These are phyloP conservation scores for Austrolebias charrua DNA, from an alignment of 2,797 vertebrate genomes.

Conservation along the genomic window DNA sequence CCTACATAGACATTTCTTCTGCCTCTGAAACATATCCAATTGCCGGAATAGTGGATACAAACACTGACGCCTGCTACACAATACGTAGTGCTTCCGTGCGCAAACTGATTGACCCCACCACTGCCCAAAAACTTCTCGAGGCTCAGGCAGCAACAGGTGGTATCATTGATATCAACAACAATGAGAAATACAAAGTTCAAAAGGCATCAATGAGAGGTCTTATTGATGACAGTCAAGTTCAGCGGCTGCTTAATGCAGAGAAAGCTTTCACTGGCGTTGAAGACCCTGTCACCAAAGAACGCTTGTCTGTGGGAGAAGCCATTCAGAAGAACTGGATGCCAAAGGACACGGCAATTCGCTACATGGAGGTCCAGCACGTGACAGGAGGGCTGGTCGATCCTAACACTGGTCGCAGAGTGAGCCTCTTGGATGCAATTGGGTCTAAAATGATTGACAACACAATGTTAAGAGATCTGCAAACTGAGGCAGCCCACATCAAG, in stretches of 20 bases:
- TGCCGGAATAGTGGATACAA: constrained; percentile 86
- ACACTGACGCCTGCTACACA: constrained; percentile 83
- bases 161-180: constrained; percentile 87
- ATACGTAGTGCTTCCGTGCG: constrained; percentile 82
- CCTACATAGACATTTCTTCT: constrained; percentile 8
- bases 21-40: constrained; percentile 82
- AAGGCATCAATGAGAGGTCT: constrained; percentile 76
- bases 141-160: constrained; percentile 97
- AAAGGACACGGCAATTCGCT: constrained; percentile 83
- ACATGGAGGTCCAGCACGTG: constrained; percentile 89
- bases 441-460: constrained; percentile 85
- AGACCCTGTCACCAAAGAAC: constrained; percentile 87
- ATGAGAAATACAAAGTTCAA: constrained; percentile 83
- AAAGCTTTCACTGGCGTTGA: constrained; percentile 94
- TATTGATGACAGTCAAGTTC: constrained; percentile 78
- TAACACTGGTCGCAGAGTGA: constrained; percentile 81
- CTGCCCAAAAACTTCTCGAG: constrained; percentile 91
- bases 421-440: constrained; percentile 80
- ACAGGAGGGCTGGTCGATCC: constrained; percentile 93
- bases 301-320: constrained; percentile 89
- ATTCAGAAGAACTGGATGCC: constrained; percentile 94
- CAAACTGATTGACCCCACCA: constrained; percentile 88
- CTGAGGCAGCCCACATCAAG: constrained; percentile 83
- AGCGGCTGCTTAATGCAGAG: constrained; percentile 91
- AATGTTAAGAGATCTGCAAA: constrained; percentile 85